Evolutionary conservation across 2,888 invertebrate species (phyloP).

Genomic region (Tinea trinotella): DNA sequence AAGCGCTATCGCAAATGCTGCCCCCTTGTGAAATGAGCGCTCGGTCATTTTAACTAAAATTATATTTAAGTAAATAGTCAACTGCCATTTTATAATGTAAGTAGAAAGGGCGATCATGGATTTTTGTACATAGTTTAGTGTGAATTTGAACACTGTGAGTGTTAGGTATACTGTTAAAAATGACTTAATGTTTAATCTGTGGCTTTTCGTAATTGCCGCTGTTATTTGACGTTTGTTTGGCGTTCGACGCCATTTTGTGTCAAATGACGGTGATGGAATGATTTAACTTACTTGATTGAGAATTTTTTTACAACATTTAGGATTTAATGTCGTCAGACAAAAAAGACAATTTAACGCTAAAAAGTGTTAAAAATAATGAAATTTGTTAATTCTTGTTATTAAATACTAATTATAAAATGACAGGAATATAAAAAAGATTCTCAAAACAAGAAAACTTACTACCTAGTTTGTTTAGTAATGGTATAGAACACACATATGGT

Average conservation of each 20-base stretch:
- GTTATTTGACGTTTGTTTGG: not conserved
- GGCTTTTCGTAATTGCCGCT: not conserved
- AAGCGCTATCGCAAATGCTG: not conserved
- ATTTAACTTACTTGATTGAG: not conserved
- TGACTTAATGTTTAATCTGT: not conserved
- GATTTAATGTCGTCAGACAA: not conserved
- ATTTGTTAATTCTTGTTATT: too few relatives aligned
- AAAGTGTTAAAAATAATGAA: too few relatives aligned
- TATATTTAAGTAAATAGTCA: conserved; percentile 26
- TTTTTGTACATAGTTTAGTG: conserved; percentile 14
- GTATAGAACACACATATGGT: too few relatives aligned
- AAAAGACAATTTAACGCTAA: conserved; percentile 2
- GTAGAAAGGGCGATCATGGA: conserved; percentile 11
- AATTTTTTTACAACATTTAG: not conserved
- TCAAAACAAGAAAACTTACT: too few relatives aligned
- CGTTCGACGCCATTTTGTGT: not conserved
- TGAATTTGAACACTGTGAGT: conserved; percentile 11
- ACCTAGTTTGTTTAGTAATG: too few relatives aligned
- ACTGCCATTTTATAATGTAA: conserved; percentile 35
- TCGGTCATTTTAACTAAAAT: not conserved
- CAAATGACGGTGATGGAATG: not conserved
- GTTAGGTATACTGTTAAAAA: conserved; percentile 10
- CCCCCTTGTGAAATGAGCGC: not conserved
- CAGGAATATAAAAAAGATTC: too few relatives aligned
- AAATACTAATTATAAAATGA: too few relatives aligned